A percentile compares a stretch with the other conserved stretches of the same genome.
Evolutionary conservation across 2,888 invertebrate species (phyloP).

Genomic region (Dichetophora obliterata): DNA sequence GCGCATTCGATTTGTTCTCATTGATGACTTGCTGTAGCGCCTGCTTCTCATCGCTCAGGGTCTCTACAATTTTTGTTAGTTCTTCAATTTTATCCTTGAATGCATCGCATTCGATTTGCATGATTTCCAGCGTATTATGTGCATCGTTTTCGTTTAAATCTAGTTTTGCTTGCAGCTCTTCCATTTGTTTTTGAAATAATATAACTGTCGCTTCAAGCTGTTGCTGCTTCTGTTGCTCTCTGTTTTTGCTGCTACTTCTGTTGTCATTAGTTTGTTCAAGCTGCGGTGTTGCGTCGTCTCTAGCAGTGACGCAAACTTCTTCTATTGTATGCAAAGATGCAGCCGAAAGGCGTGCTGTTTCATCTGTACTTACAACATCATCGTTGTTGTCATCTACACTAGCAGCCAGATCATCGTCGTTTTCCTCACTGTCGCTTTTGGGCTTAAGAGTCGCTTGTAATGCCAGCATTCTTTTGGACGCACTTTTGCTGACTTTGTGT

Average conservation of each 20-base stretch:
- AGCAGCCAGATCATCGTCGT: neutral
- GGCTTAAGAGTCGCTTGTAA: conserved; percentile 47
- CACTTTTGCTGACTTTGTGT: conserved; percentile 30
- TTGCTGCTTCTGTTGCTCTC: neutral
- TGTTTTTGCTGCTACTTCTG: neutral
- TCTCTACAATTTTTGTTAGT: conserved; percentile 52
- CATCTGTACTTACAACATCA: neutral
- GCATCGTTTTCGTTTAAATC: conserved; percentile 48
- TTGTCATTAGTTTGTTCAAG: neutral
- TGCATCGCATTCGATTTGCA: conserved; percentile 61
- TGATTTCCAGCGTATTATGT: conserved; percentile 58
- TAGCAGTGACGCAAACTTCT: neutral
- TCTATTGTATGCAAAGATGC: conserved; percentile 28
- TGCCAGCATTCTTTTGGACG: conserved; percentile 42
- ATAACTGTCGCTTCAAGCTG: neutral
- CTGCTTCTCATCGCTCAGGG: conserved; percentile 55
- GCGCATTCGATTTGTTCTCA: conserved; percentile 44
- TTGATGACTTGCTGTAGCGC: conserved; percentile 49
- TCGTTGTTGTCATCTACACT: neutral
- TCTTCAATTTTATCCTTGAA: conserved; percentile 56
- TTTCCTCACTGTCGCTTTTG: conserved; percentile 10
- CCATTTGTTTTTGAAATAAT: conserved; percentile 47
- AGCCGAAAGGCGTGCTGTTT: neutral
- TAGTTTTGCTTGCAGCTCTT: conserved; percentile 45
- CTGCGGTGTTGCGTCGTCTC: neutral